phyloP scores from a whole-genome alignment of 2,113 vertebrate genomes.

The Brienomyrus brachyistius region DNA sequence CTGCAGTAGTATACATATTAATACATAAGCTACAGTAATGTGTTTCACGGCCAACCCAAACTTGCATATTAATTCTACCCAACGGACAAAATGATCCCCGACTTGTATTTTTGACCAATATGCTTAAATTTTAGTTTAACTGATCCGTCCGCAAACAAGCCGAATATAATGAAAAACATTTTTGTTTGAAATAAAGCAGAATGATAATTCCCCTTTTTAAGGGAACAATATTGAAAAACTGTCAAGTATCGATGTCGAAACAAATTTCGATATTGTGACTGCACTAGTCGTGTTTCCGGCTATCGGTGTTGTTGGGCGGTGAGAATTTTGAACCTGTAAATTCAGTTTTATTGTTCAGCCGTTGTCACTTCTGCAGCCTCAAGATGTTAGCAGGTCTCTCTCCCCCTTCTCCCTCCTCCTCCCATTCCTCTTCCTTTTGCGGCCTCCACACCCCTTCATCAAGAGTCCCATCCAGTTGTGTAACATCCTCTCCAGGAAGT shows the following conservation, averaged over 20 bases:
- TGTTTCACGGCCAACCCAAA: neutral
- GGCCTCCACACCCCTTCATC: neutral
- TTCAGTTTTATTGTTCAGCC: conserved; percentile 16
- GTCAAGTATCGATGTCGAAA: neutral
- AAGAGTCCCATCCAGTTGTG: conserved; percentile 31
- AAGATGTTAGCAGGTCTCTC: neutral
- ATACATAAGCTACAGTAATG: neutral
- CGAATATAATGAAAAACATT: neutral
- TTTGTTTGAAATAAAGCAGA: neutral
- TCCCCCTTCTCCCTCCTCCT: neutral
- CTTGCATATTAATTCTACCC: neutral
- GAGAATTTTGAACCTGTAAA: neutral
- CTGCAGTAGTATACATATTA: neutral
- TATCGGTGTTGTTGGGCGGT: neutral
- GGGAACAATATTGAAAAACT: neutral
- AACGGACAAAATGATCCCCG: neutral
- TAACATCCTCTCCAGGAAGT: conserved; percentile 44
- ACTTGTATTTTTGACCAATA: neutral
- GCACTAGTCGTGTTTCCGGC: neutral
- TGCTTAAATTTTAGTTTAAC: neutral
- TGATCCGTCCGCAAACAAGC: neutral
- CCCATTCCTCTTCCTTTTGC: neutral
- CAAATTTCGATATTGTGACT: neutral
- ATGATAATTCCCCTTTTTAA: neutral
- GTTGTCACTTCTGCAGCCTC: conserved; percentile 45